Conservation (phyloP, 2,888 invertebrate genomes). For the Sphecodes monilicornis region DNA sequence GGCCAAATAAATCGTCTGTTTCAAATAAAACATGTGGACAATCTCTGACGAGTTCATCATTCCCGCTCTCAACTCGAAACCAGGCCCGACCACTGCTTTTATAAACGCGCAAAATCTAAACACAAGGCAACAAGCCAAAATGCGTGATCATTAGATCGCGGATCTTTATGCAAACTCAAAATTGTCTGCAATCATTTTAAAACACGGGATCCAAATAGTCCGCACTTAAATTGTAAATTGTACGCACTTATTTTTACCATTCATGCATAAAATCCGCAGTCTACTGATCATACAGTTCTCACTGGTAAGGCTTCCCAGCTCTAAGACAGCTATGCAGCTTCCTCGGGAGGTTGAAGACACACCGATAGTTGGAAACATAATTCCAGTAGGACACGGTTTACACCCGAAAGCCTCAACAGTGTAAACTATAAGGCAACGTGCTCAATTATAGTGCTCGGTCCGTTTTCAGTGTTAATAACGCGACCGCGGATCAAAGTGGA, state of each 20-base stretch:
- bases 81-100: no score
- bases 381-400: neutral
- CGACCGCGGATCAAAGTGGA: neutral
- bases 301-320: no score
- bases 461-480: neutral
- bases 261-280: neutral
- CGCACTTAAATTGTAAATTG: no score
- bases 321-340: neutral
- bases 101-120: no score
- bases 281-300: no score
- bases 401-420: neutral
- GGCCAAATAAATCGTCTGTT: constrained; percentile 16
- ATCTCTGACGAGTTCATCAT: neutral
- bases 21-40: constrained; percentile 35
- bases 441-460: neutral
- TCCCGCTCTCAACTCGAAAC: neutral
- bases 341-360: neutral
- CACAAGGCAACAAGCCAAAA: no score
- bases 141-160: no score
- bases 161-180: no score
- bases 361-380: neutral
- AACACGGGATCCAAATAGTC: no score
- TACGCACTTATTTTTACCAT: no score
- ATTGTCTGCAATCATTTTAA: no score
- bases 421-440: neutral